Percentiles rank a stretch among this genome's conserved stretches.
phyloP scores from a whole-genome alignment of 2,797 vertebrate species.

The Calcarius lapponicus region DNA sequence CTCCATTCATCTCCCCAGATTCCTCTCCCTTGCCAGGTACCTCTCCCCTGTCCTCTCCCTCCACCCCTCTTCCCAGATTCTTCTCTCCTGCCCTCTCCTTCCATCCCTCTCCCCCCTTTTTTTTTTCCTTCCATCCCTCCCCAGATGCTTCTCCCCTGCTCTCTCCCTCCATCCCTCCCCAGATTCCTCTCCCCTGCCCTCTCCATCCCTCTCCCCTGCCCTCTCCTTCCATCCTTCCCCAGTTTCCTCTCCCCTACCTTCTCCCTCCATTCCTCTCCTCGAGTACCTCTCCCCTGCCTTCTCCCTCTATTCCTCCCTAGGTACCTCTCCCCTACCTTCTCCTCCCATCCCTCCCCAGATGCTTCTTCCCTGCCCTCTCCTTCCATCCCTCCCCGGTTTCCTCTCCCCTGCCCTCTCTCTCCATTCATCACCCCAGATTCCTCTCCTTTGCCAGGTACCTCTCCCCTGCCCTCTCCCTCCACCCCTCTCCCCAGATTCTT shows the following conservation, averaged over 20 bases:
- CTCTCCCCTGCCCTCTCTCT: background rate
- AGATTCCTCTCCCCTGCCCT: background rate
- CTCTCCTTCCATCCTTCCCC: too few relatives aligned
- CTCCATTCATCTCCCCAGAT: fast-evolving
- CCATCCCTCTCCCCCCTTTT: too few relatives aligned
- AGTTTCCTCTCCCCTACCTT: background rate
- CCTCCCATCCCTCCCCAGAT: background rate
- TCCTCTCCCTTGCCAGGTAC: too few relatives aligned
- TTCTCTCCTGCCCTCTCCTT: background rate
- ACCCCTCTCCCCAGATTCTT: fast-evolving
- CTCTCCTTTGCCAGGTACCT: too few relatives aligned
- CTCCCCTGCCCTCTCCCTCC: background rate
- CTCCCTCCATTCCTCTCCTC: background rate
- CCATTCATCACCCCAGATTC: fast-evolving
- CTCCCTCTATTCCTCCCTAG: too few relatives aligned
- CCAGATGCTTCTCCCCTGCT: too few relatives aligned
- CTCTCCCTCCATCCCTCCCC: too few relatives aligned
- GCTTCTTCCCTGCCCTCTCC: too few relatives aligned
- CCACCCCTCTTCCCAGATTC: fast-evolving
- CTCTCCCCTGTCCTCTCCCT: background rate
- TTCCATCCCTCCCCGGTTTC: fast-evolving
- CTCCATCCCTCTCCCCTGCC: background rate
- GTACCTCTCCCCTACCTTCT: too few relatives aligned
- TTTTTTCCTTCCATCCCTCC: too few relatives aligned
- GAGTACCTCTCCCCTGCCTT: fast-evolving